Base-by-base conservation (phyloP, 2,888 invertebrate species). In the Sesia apiformis region DNA sequence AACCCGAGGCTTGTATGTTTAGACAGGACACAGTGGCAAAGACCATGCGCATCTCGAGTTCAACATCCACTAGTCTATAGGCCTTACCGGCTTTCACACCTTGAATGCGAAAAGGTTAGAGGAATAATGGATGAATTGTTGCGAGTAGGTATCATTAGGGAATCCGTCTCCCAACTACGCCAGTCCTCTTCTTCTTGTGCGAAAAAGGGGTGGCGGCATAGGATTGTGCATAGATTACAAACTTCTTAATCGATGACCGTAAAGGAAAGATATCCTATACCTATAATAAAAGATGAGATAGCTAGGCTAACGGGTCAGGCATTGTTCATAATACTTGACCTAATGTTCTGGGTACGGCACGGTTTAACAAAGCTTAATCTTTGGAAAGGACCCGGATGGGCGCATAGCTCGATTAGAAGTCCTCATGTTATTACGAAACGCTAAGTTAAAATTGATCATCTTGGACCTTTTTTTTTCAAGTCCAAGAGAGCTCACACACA, bases 261-360 rank as follows among this genome's bases (percentile, higher is more conserved):
- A 0, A 66, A 64, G 38, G 65, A 63, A 23, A 38, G 62, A 3
- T 66, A 63, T n/a, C 64, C 61, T 0, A 60, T 64, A 43, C 63
- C 62, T 0, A 46, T 57, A 0, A 65, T 64, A 3, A 63, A 65
- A 3, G 64, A 65, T 8, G 60, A 65, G 41, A 57, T 65, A 3
- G 55, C 58, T 0, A 39, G 58, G 4, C 39, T 63, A 4, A 53
- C 60, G 0, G 64, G 63, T 6, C 58, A 62, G n/a, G 52, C 57
- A 38, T 56, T 54, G 46, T 59, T 63, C 49, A 41, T 60, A 7
- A 55, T 60, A 0, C 52, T 62, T 0, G 60, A 63, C 52, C 5
- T 62, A 6, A 55, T 52, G 42, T 62, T 61, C 0, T n/a, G n/a
- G n/a, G n/a, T n/a, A n/a, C n/a, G n/a, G n/a, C n/a, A n/a, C n/a